Conservation (phyloP, 2,113 vertebrate genomes). For the Platichthys flesus region DNA sequence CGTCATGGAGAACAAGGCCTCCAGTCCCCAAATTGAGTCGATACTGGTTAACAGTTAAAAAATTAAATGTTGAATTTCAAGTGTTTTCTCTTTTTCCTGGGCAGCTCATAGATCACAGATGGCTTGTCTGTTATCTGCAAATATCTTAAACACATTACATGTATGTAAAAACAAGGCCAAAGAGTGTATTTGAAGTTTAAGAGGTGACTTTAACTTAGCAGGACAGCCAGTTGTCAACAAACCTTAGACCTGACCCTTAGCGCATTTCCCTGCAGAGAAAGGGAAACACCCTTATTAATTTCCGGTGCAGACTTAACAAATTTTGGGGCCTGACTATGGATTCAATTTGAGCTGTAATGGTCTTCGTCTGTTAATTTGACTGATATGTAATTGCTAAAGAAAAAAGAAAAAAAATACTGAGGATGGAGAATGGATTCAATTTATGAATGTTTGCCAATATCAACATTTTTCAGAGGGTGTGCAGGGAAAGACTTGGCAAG, state of each 20-base stretch:
- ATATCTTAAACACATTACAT: not conserved
- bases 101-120: not conserved
- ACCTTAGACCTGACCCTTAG: not conserved
- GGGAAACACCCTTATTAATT: constrained; percentile 20
- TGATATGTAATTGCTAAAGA: constrained; percentile 20
- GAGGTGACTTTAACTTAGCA: not conserved
- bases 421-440: constrained; percentile 47
- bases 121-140: not conserved
- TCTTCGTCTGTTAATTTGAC: constrained; percentile 12
- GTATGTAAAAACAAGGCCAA: not conserved
- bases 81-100: not conserved
- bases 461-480: constrained; percentile 34
- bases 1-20: constrained; percentile 13
- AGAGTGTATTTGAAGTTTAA: constrained; percentile 15
- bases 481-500: constrained; percentile 39
- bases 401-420: constrained; percentile 2
- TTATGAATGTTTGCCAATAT: constrained; percentile 41
- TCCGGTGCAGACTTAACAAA: not conserved
- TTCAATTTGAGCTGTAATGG: constrained; percentile 6
- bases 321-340: not conserved
- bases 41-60: constrained; percentile 32
- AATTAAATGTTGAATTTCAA: constrained; percentile 11
- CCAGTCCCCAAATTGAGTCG: constrained; percentile 35
- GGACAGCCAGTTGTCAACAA: constrained; percentile 1
- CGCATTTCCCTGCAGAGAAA: not conserved